A percentile compares a stretch with the other conserved stretches of the same genome.
Conservation (phyloP, 2,113 vertebrate genomes). For the Australoheros scitulus region DNA sequence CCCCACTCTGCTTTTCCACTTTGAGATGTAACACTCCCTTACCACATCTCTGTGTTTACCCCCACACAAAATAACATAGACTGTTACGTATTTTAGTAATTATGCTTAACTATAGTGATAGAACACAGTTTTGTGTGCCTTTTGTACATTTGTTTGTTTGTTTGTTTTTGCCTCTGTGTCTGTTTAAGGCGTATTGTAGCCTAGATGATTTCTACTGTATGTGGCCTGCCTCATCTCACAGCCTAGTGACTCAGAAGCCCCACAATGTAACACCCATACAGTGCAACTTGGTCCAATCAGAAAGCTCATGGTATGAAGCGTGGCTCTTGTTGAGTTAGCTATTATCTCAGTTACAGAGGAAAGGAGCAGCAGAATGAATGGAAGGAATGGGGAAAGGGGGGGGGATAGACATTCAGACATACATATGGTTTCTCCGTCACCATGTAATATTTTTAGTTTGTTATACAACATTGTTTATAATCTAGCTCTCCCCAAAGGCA, state of each 20-base stretch:
- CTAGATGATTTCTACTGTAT: slow-evolving; percentile 40
- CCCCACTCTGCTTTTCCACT: not conserved
- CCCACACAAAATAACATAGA: not conserved
- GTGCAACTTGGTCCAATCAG: slow-evolving; percentile 50
- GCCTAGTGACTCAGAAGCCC: slow-evolving; percentile 41
- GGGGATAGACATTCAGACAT: not conserved
- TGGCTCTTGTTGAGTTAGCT: slow-evolving; percentile 22
- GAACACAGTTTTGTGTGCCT: slow-evolving; percentile 11
- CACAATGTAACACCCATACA: slow-evolving; percentile 36
- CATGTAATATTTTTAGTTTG: slow-evolving; percentile 4
- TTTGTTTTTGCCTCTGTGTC: not conserved
- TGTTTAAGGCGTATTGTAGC: slow-evolving; percentile 37
- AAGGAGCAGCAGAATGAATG: not conserved
- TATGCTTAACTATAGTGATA: slow-evolving; percentile 15
- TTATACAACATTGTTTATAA: not conserved
- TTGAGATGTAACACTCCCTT: slow-evolving; percentile 29
- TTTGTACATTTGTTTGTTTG: not conserved
- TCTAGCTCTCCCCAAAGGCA: not conserved
- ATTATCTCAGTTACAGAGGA: slow-evolving; percentile 4
- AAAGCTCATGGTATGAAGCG: slow-evolving; percentile 13
- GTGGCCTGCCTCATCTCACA: slow-evolving; percentile 45
- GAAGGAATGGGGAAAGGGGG: not conserved
- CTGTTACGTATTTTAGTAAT: slow-evolving; percentile 19
- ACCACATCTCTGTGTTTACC: slow-evolving; percentile 13
- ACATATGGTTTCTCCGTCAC: not conserved